Conservation (phyloP, 2,113 vertebrate genomes). For the Gymnocephalus cernua region DNA sequence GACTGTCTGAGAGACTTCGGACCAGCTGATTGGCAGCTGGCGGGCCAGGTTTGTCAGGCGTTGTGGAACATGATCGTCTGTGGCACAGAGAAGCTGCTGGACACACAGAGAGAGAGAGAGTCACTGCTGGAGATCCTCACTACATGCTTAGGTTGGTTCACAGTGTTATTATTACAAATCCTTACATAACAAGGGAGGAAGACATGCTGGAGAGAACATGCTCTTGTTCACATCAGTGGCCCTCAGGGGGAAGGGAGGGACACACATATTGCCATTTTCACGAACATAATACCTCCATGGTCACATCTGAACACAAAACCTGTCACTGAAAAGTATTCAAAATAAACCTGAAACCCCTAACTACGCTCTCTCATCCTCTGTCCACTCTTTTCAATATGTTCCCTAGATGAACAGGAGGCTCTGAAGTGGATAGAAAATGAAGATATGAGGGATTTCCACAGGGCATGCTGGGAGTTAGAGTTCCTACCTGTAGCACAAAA, state of each 20-base stretch:
- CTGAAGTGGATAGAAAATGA: conserved; percentile 81
- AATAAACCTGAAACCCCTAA: conserved; percentile 3
- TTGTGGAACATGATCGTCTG: conserved; percentile 91
- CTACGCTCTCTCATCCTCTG: background rate
- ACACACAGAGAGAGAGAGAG: conserved; percentile 72
- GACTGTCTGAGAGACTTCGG: conserved; percentile 94
- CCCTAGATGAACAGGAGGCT: conserved; percentile 86
- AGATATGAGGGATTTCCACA: conserved; percentile 84
- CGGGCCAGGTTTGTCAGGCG: conserved; percentile 92
- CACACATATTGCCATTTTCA: background rate
- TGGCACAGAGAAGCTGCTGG: conserved; percentile 70
- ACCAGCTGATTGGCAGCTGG: conserved; percentile 93
- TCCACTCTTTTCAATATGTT: background rate
- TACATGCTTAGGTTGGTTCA: conserved; percentile 86
- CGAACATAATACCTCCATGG: background rate
- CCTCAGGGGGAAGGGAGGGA: conserved; percentile 13
- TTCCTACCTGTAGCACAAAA: conserved; percentile 92
- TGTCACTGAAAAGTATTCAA: conserved; percentile 3
- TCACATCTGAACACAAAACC: conserved; percentile 2
- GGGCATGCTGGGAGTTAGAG: conserved; percentile 90
- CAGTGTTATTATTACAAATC: conserved; percentile 26
- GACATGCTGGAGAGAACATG: conserved; percentile 21
- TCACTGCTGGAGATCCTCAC: conserved; percentile 84
- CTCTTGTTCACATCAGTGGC: conserved; percentile 25
- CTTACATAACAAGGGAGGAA: conserved; percentile 41